A percentile compares a stretch with the other conserved stretches of the same genome.
phyloP scores from a whole-genome alignment of 1,140 invertebrate species.

The Lepidurus couesii region DNA sequence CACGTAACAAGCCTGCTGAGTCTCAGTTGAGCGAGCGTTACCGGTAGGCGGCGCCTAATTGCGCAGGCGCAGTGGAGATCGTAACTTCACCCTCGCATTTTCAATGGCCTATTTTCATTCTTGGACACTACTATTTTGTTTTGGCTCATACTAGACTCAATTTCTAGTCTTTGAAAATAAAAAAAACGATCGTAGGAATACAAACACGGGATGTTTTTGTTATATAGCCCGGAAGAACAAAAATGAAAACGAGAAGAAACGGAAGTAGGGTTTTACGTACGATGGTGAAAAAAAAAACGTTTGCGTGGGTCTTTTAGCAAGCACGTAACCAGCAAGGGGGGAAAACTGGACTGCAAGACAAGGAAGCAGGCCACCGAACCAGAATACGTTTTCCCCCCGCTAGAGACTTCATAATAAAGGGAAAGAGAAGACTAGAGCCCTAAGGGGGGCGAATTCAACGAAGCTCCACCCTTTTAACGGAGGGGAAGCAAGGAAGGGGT shows the following conservation, averaged over 20 bases:
- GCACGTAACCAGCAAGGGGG: conserved; percentile 11
- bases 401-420: not conserved
- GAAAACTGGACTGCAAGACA: conserved; percentile 9
- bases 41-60: conserved; percentile 1
- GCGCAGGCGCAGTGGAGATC: not conserved
- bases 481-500: not conserved
- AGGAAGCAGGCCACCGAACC: conserved; percentile 9
- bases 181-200: not conserved
- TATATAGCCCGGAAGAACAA: too few species aligned
- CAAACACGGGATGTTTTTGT: too few species aligned
- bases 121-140: not conserved
- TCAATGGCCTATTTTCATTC: not conserved
- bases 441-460: not conserved
- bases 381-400: conserved; percentile 7
- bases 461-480: not conserved
- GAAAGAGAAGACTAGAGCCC: not conserved
- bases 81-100: not conserved
- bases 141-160: not conserved
- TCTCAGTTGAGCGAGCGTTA: conserved; percentile 11
- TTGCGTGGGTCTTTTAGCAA: not conserved
- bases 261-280: not conserved
- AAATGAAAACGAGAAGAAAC: too few species aligned
- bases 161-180: not conserved
- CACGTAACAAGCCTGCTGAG: not conserved
- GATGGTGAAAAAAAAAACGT: not conserved